Evolutionary conservation across 2,797 vertebrate species (phyloP).

Genomic region (Cossypha heuglini): DNA sequence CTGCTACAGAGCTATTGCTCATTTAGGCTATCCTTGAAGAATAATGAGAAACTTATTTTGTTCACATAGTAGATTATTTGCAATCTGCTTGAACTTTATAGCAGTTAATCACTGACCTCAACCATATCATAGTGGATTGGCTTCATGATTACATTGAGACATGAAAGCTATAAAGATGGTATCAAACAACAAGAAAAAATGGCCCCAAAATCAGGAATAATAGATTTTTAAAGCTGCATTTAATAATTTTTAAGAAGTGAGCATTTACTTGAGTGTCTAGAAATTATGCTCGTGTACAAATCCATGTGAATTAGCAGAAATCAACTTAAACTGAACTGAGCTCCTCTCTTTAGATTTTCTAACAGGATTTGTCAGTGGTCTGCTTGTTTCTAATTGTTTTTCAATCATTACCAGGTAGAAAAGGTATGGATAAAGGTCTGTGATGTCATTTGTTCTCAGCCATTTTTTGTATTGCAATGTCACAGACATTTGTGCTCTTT

Average conservation of each 20-base stretch:
- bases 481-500: neutral
- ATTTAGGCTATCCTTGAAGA: slow-evolving; percentile 9
- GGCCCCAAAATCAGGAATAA: neutral
- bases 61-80: neutral
- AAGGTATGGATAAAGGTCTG: neutral
- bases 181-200: neutral
- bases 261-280: neutral
- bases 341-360: neutral
- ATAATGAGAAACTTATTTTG: slow-evolving; percentile 28
- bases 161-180: neutral
- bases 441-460: neutral
- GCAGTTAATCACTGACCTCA: neutral
- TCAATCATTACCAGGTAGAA: neutral
- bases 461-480: rapidly evolving
- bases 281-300: neutral
- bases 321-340: neutral
- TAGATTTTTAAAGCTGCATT: neutral
- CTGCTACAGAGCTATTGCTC: neutral
- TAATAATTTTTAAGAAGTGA: neutral
- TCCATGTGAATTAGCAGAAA: neutral
- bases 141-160: neutral
- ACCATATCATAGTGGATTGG: neutral
- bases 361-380: neutral
- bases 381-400: neutral
- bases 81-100: slow-evolving; percentile 12